Conservation (phyloP, 2,888 invertebrate species). For the Platycheirus rosarum region DNA sequence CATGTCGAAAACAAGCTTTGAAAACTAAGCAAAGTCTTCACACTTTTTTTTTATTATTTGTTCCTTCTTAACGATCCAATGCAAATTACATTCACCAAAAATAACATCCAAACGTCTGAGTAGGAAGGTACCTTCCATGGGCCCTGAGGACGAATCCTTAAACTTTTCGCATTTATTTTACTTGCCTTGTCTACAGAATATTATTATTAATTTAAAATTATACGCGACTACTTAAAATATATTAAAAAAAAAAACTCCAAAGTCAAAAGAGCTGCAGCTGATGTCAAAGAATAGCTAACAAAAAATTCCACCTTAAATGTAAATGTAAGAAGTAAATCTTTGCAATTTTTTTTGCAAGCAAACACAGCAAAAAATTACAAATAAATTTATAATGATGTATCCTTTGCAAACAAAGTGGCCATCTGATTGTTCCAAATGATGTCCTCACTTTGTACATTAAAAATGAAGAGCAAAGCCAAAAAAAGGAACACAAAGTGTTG, state of each 20-base stretch:
- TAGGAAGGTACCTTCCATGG: conserved; percentile 19
- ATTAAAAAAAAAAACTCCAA: conserved; percentile 12
- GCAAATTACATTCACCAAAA: conserved; percentile 70
- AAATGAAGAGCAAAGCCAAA: background rate
- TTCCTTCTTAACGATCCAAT: conserved; percentile 54
- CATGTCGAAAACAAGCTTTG: too few species aligned
- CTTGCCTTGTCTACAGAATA: conserved; percentile 57
- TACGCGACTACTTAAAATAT: conserved; percentile 7
- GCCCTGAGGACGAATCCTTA: conserved; percentile 37
- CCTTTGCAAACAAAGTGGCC: background rate
- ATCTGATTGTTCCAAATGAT: background rate
- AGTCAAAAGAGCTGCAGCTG: conserved; percentile 40
- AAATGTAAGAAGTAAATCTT: conserved; percentile 17
- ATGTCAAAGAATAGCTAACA: conserved; percentile 35
- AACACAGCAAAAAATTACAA: background rate
- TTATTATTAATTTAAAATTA: conserved; percentile 62
- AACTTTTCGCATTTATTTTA: conserved; percentile 71
- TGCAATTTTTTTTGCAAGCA: background rate
- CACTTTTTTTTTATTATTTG: conserved; percentile 62
- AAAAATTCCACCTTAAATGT: conserved; percentile 40
- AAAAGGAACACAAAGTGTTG: conserved; percentile 12
- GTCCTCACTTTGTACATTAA: conserved; percentile 3
- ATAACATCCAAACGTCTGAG: conserved; percentile 55
- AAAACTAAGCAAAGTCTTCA: conserved; percentile 54
- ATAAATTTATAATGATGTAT: conserved; percentile 22